Base-by-base conservation (phyloP, 2,888 invertebrate genomes). In the Thumatha senex region DNA sequence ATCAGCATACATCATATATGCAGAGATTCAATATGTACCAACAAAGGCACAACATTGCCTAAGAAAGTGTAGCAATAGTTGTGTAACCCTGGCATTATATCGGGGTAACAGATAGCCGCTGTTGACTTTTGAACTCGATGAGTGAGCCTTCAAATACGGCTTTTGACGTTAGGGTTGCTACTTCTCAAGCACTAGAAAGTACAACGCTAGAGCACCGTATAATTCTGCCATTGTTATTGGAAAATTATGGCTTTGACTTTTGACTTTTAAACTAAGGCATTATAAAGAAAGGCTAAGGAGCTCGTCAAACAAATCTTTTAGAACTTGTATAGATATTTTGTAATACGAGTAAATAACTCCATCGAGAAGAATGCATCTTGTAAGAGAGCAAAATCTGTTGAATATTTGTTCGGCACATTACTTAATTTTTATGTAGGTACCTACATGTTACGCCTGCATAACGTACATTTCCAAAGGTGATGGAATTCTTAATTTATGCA, bases 101-200 rank as follows among this genome's bases (percentile, higher is more conserved):
- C 69, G 68, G 58, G 67, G 69, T 78, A 80, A 87, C 79, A 76
- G 81, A 86, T 84, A 76, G 80, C 73, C 73, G 76, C 75, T 70
- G 71, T 88, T 89, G 83, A 76, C 89, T 84, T 87, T 88, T 88
- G 87, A 89, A 84, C 89, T 80, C 85, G 86, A 78, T 86, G 87
- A 88, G 85, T 86, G 85, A 89, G 88, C 85, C 88, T 87, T 88
- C 82, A 83, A 24, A 71, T 59, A 56, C 58, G 53, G 58, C 47
- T 40, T 48, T 24, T 15, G 15, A 34, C 33, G 29, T 48, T 67
- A 72, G 72, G 56, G 70, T 30, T 56, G 53, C 18, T 47, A 40
- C 33, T 40, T 48, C 30, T 12, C 35, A 11, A 36, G 38, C 18
- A 47, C 34, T 38, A 48, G 48, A 44, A 44, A 48, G 47, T 40